Evolutionary conservation across 1,140 invertebrate genomes (phyloP), one percentile per base, ranked within the genome.

Genomic region (Drosophila pruinosa): DNA sequence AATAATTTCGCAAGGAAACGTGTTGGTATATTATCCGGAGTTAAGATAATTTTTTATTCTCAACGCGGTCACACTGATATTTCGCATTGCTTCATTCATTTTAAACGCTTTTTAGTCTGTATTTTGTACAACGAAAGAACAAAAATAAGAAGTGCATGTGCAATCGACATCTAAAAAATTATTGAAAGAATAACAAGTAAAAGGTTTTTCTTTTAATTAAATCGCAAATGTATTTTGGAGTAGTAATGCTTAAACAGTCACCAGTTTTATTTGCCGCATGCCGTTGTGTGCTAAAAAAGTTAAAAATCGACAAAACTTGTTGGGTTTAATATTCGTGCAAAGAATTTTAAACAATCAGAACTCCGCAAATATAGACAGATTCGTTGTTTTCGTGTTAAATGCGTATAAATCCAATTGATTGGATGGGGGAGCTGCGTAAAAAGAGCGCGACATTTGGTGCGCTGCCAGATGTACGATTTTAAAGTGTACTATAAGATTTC

Each of bases 391-490:
- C 21, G 36, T 28, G 61, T 43, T 45, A 57, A 53, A 28, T 45
- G 58, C 58, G 12, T 62, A 54, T 15, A 61, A 67, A 50, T 68
- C 22, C 19, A 22, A 53, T 53, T 36, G 21, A 45, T 53, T 31
- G 39, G 14, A 19, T 22, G 31, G 59, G 50, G 54, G 65, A 38
- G 41, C 67, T 70, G 50, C 41, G 50, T 48, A 50, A 70, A 70
- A 70, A 70, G 67, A 64, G 67, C 67, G 67, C 59, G 31, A 64
- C 50, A 56, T 39, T 56, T 38, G 12, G 31, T 43, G 67, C 24
- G 67, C 31, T 70, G 41, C 59, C 67, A 70, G 50, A 56, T 64
- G 22, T 48, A 19, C 6, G 1, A n/a, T 31, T 24, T 48, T 17
- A 24, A 39, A 39, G 10, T 24, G 6, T 12, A n/a, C 7, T 2